Base-by-base conservation (phyloP, 2,113 vertebrate species). In the Eulacestoma nigropectus region DNA sequence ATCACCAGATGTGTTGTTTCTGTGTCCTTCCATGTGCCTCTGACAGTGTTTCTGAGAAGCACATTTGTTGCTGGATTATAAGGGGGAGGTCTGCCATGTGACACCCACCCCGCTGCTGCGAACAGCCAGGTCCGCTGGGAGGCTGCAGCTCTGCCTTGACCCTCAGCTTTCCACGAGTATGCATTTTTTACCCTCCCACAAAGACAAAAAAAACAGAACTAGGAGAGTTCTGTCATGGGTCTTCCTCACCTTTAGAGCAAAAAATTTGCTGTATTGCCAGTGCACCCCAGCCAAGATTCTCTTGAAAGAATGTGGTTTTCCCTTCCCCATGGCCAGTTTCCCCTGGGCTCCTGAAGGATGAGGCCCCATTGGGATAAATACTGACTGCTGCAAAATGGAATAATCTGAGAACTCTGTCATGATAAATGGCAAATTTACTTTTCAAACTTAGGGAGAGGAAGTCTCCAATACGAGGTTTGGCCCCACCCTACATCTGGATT, bases 41-140 rank as follows among this genome's bases (percentile, higher is more conserved):
- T 64, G 22, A 85, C 11, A 18, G 70, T 42, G 62, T 74, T 80
- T 91, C 89, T 81, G 68, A 78, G 69, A 94, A 49, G 64, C 67
- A 74, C 70, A 86, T 89, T 93, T 94, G 75, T 94, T 95, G 59
- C 30, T 90, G 83, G 85, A 94, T 93, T 90, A 77, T 56, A 12
- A 53, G 8, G 32, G 35, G 53, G 84, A 85, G 75, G 23, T 52
- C 41, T 74, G 78, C 63, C 50, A 82, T 72, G n/a, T 52, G 91
- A 97, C 56, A 91, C 67, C 37, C 16, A 1, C 19, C 35, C 32
- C 0, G 2, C 39, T 30, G 41, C 32, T 69, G 39, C n/a, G 62
- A 87, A 59, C 41, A 65, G 59, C 7, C 50, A 29, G 16, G 27
- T 67, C 33, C 2, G 2, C 59, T 67, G 73, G 69, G 49, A 87